phyloP scores from a whole-genome alignment of 1,140 invertebrate species.

The Sarcophaga bullata region DNA sequence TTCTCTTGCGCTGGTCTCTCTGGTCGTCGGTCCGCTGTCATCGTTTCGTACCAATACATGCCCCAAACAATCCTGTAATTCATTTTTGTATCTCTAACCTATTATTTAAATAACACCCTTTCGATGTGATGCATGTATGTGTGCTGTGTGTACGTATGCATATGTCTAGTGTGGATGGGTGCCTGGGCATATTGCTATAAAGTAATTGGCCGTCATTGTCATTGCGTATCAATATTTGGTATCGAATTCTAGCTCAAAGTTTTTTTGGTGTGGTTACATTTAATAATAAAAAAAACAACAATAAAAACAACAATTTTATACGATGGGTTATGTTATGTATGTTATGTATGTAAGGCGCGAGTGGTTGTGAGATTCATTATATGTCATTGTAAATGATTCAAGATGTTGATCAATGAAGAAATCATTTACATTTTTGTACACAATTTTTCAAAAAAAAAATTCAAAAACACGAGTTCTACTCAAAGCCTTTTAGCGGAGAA shows the following conservation, averaged over 20 bases:
- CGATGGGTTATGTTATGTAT: neutral
- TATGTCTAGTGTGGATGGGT: neutral
- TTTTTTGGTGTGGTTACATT: conserved; percentile 39
- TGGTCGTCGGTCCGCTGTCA: neutral
- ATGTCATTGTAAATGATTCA: conserved; percentile 47
- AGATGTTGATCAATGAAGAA: conserved; percentile 65
- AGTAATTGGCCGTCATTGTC: conserved; percentile 16
- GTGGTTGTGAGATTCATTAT: conserved; percentile 44
- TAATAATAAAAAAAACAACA: conserved; percentile 14
- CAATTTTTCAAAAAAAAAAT: neutral
- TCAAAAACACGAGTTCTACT: neutral
- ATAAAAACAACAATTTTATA: conserved; percentile 4
- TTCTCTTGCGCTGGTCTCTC: conserved; percentile 45
- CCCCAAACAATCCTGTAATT: too few species aligned
- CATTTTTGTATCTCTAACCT: too few species aligned
- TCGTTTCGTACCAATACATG: too few species aligned
- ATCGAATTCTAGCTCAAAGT: too few species aligned
- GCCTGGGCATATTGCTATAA: neutral
- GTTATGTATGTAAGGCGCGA: neutral
- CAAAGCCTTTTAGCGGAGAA: neutral
- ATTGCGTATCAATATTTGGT: conserved; percentile 36
- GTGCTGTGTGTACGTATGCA: too few species aligned
- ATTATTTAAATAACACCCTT: too few species aligned
- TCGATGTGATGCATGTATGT: too few species aligned
- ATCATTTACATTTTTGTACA: conserved; percentile 49